phyloP scores from a whole-genome alignment of 2,797 vertebrate genomes.

The Phaenicophaeus curvirostris region DNA sequence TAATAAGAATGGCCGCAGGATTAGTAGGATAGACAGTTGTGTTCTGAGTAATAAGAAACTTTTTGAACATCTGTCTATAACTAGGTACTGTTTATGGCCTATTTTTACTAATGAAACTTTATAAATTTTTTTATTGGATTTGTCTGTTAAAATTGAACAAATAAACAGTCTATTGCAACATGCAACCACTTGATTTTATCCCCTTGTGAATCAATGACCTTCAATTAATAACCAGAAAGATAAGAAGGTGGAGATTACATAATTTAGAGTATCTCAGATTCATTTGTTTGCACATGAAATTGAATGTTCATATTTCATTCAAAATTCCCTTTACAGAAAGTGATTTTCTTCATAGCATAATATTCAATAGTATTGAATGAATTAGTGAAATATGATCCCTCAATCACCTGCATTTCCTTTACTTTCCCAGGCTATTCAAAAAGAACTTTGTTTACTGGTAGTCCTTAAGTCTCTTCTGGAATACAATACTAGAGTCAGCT shows the following conservation, averaged over 20 bases:
- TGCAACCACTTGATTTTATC: neutral
- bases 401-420: constrained; percentile 73
- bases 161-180: neutral
- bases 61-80: constrained; percentile 1
- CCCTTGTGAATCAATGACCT: constrained; percentile 10
- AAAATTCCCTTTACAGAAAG: constrained; percentile 68
- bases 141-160: constrained; percentile 35
- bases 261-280: neutral
- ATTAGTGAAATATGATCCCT: constrained; percentile 70
- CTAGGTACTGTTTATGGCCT: neutral
- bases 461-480: constrained; percentile 71
- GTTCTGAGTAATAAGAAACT: neutral
- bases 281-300: constrained; percentile 37
- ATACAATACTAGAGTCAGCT: constrained; percentile 73
- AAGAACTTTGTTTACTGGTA: constrained; percentile 50
- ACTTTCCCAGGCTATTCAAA: constrained; percentile 77
- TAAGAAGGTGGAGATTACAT: neutral
- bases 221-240: constrained; percentile 9
- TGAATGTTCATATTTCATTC: constrained; percentile 64
- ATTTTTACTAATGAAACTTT: constrained; percentile 42
- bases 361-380: constrained; percentile 56
- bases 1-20: neutral
- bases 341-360: constrained; percentile 47
- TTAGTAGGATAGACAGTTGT: neutral
- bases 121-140: constrained; percentile 36